Conservation (phyloP, 2,888 invertebrate species). For the Napeogenes inachia region DNA sequence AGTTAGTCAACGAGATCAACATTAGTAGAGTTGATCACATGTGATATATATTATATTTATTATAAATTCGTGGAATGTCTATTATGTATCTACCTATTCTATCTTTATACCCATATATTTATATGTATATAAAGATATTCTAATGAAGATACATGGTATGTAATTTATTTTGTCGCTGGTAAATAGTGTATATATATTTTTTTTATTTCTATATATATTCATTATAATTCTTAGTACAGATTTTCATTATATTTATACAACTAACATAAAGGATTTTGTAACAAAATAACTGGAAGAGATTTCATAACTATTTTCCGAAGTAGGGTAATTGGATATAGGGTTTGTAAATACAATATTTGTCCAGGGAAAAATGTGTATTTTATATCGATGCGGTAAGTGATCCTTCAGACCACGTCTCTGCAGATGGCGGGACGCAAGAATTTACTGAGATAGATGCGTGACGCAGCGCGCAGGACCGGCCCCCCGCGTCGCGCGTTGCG, state of each 20-base stretch:
- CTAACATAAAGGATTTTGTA: too few relatives aligned
- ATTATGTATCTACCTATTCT: too few relatives aligned
- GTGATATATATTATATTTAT: too few relatives aligned
- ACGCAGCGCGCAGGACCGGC: constrained; percentile 74
- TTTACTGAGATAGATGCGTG: constrained; percentile 71
- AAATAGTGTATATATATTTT: too few relatives aligned
- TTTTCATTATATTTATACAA: too few relatives aligned
- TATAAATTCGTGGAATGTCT: too few relatives aligned
- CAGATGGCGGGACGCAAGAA: constrained; percentile 69
- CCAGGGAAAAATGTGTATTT: background rate
- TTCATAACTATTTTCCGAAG: background rate
- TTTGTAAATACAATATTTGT: background rate
- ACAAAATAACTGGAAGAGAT: too few relatives aligned
- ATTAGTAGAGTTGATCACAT: background rate
- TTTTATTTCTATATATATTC: too few relatives aligned
- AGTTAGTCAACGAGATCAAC: background rate
- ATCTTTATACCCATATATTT: background rate
- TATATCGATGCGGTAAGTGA: constrained; percentile 30
- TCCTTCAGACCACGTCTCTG: constrained; percentile 52
- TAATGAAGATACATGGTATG: too few relatives aligned
- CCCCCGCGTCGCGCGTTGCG: constrained; percentile 52
- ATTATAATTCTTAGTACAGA: too few relatives aligned
- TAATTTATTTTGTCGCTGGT: too few relatives aligned
- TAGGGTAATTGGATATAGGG: background rate
- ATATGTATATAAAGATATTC: background rate